Conservation (phyloP, 2,113 vertebrate species). For the Hypanus sabinus region DNA sequence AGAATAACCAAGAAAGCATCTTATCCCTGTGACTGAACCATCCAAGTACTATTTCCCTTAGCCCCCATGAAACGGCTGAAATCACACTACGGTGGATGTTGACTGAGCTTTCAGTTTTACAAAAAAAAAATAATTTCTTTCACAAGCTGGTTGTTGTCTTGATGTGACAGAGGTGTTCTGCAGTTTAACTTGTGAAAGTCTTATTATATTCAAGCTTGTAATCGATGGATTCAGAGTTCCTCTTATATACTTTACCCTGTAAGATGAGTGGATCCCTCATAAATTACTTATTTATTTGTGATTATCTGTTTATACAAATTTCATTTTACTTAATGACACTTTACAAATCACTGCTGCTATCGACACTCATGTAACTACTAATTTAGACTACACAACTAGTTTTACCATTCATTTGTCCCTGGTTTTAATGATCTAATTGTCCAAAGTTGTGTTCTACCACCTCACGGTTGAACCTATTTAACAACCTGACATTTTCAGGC, state of each 20-base stretch:
- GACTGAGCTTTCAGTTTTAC: not conserved
- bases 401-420: not conserved
- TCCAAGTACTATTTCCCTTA: not conserved
- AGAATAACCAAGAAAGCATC: not conserved
- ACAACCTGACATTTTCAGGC: not conserved
- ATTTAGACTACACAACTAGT: not conserved
- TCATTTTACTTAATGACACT: not conserved
- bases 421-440: not conserved
- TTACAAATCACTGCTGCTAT: not conserved
- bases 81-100: not conserved
- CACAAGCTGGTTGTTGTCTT: not conserved
- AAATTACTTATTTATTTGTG: not conserved
- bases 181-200: not conserved
- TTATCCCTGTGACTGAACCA: not conserved
- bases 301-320: not conserved
- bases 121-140: not conserved
- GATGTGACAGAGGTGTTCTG: not conserved
- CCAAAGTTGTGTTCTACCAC: not conserved
- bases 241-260: not conserved
- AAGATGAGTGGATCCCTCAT: not conserved
- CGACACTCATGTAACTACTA: not conserved
- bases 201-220: not conserved
- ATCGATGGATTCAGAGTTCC: not conserved
- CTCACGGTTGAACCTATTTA: not conserved
- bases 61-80: too few relatives aligned